Evolutionary conservation across 2,888 invertebrate species (phyloP).

Genomic region (Lamproptera curius): DNA sequence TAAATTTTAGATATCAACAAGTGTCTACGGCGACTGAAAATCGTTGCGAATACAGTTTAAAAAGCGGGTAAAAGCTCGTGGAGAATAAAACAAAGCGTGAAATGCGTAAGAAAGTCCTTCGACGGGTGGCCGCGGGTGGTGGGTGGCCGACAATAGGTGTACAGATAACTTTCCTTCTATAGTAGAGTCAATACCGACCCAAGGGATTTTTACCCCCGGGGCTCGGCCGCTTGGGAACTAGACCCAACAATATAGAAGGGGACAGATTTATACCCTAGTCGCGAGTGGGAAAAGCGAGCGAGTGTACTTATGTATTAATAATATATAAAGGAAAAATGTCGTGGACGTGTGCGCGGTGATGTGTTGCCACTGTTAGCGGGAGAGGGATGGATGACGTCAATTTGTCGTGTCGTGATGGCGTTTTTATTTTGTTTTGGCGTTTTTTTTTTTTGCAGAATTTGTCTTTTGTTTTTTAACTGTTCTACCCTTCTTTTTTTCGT

Average conservation of each 20-base stretch:
- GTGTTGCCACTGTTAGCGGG: slow-evolving; percentile 75
- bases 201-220: slow-evolving; percentile 77
- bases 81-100: slow-evolving; percentile 68
- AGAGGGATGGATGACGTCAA: slow-evolving; percentile 77
- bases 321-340: slow-evolving; percentile 78
- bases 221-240: slow-evolving; percentile 77
- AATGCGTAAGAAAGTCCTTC: slow-evolving; percentile 74
- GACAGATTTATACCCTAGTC: slow-evolving; percentile 50
- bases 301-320: slow-evolving; percentile 76
- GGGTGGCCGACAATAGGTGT: slow-evolving; percentile 73
- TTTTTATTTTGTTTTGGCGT: slow-evolving; percentile 74
- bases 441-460: slow-evolving; percentile 42
- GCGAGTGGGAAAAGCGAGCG: slow-evolving; percentile 55
- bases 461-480: slow-evolving; percentile 18
- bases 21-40: slow-evolving; percentile 26
- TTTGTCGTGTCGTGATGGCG: slow-evolving; percentile 78
- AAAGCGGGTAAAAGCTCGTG: slow-evolving; percentile 25
- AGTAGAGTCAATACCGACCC: slow-evolving; percentile 78
- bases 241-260: slow-evolving; percentile 77
- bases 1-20: slow-evolving; percentile 29
- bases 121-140: slow-evolving; percentile 44
- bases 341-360: slow-evolving; percentile 75
- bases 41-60: slow-evolving; percentile 19
- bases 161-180: slow-evolving; percentile 77
- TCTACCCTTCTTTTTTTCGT: background rate